Evolutionary conservation across 2,888 invertebrate genomes (phyloP), one percentile per base, ranked within the genome.

Genomic region (Thyatira batis): DNA sequence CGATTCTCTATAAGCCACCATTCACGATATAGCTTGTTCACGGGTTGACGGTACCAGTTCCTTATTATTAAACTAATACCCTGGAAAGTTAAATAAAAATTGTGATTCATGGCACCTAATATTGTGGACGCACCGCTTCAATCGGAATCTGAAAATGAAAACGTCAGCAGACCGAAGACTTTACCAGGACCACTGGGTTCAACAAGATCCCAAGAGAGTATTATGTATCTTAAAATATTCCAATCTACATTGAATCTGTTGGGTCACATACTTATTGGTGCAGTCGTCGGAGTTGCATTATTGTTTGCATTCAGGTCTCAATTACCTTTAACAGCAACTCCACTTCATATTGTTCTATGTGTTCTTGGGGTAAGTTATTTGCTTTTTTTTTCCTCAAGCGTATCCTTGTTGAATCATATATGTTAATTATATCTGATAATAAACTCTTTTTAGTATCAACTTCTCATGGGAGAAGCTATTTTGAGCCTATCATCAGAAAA

Each of bases 381-480:
- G 44, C 39, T 49, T 46, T 55, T 17, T 25, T 10, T 13, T 33
- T 20, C 8, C 13, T 20, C 17, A 30, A 27, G 48, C 27, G 30
- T 43, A 49, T 30, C 21, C 13, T 53, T n/a, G 6, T 58, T 45
- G n/a, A n/a, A n/a, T n/a, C n/a, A n/a, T n/a, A n/a, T n/a, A n/a
- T n/a, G n/a, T n/a, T n/a, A n/a, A n/a, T 33, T 11, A 11, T 1
- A n/a, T 11, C n/a, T 28, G 27, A n/a, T n/a, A n/a, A n/a, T n/a
- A n/a, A n/a, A n/a, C n/a, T 54, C 49, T 46, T 53, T 81, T 52
- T 67, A 91, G 90, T 88, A 87, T 53, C 87, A 89, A 60, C 66
- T 90, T 3, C 69, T 89, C 8, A 91, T 90, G 89, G 80, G 84
- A 0, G 68, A 88, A 69, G 84, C 87, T 9, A 85, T 87, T 46